A percentile compares a stretch with the other conserved stretches of the same genome.
phyloP scores from a whole-genome alignment of 1,140 invertebrate genomes.

The Eurytemora carolleeae region DNA sequence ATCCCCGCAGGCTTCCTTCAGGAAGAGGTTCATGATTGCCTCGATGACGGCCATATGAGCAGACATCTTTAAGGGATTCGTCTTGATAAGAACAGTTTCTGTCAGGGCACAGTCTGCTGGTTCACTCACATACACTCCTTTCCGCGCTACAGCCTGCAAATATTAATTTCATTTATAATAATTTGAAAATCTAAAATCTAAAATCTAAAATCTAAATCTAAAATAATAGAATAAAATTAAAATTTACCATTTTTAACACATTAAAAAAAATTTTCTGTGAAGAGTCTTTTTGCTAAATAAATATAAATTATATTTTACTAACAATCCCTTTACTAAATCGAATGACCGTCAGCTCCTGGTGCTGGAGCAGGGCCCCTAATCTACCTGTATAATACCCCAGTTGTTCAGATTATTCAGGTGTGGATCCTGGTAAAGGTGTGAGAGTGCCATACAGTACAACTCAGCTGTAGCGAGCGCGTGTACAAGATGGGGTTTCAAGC shows the following conservation, averaged over 20 bases:
- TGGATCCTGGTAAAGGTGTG: slow-evolving; percentile 89
- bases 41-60: slow-evolving; percentile 93
- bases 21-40: slow-evolving; percentile 83
- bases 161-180: no score
- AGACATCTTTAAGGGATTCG: slow-evolving; percentile 76
- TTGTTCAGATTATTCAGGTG: slow-evolving; percentile 87
- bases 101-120: slow-evolving; percentile 66
- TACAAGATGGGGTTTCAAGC: slow-evolving; percentile 72
- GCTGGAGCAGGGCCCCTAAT: no score
- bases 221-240: no score
- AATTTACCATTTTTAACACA: no score
- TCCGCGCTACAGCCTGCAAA: slow-evolving; percentile 66
- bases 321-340: no score
- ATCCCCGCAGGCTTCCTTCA: slow-evolving; percentile 66
- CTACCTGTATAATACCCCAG: slow-evolving; percentile 39
- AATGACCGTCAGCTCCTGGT: no score
- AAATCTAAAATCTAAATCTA: no score
- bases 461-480: slow-evolving; percentile 81
- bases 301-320: no score
- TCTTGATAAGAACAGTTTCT: slow-evolving; percentile 86
- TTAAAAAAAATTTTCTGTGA: no score
- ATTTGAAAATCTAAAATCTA: no score
- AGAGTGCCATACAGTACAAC: slow-evolving; percentile 80
- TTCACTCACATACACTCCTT: slow-evolving; percentile 68
- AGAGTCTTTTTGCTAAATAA: no score